Conservation (phyloP, 2,797 vertebrate genomes). For the Leucoraja ocellata region DNA sequence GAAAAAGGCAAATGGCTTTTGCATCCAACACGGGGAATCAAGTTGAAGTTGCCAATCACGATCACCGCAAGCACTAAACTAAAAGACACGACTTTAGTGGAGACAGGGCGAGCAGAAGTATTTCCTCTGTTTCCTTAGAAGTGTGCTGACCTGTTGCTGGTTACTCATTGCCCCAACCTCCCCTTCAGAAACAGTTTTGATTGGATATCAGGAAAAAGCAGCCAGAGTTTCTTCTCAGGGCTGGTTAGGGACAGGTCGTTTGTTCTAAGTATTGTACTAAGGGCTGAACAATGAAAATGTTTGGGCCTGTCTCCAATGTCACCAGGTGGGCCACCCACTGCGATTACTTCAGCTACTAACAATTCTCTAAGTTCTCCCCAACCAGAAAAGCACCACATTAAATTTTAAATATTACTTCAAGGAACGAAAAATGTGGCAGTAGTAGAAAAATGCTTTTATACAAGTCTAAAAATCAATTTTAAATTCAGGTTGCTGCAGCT, state of each 20-base stretch:
- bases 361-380: background rate
- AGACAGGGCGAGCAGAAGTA: background rate
- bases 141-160: background rate
- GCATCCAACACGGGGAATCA: background rate
- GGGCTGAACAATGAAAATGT: background rate
- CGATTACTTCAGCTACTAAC: background rate
- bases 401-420: background rate
- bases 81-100: background rate
- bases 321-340: background rate
- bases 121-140: background rate
- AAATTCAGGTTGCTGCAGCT: background rate
- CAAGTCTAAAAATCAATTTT: background rate
- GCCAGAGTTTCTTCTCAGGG: background rate
- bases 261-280: background rate
- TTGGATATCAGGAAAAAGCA: background rate
- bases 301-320: background rate
- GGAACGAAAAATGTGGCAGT: background rate
- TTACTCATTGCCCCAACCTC: background rate
- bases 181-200: background rate
- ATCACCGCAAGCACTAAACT: background rate
- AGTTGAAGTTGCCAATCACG: background rate
- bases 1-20: background rate
- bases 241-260: background rate
- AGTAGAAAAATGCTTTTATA: background rate
- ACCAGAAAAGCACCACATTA: background rate